These are phyloP conservation scores for Anniella stebbinsi DNA, from an alignment of 2,797 vertebrate species.

Conservation along the genomic window DNA sequence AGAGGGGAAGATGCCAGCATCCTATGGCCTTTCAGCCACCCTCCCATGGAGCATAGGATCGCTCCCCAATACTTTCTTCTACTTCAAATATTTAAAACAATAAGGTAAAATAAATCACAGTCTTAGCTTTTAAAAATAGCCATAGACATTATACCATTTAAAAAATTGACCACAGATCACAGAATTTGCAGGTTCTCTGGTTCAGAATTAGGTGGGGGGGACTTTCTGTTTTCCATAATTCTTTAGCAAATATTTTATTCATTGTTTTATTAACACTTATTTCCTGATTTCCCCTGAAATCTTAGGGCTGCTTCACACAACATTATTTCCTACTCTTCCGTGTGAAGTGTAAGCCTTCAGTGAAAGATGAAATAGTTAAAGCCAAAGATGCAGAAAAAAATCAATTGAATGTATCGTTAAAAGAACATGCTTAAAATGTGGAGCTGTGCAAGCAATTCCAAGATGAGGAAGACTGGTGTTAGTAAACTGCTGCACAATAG, in stretches of 20 bases:
- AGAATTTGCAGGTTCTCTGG: neutral
- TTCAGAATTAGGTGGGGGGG: neutral
- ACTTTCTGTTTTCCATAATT: neutral
- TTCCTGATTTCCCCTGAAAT: neutral
- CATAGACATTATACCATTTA: neutral
- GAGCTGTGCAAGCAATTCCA: neutral
- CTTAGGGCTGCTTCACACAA: neutral
- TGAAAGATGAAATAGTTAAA: neutral
- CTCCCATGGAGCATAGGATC: neutral
- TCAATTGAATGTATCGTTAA: neutral
- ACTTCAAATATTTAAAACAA: neutral
- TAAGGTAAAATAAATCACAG: neutral
- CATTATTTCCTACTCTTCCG: neutral
- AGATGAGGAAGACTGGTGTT: neutral
- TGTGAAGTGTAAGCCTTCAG: neutral
- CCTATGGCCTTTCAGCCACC: neutral
- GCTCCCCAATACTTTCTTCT: neutral
- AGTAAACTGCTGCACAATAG: neutral
- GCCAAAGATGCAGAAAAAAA: neutral
- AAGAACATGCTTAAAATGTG: neutral
- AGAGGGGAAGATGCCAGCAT: neutral
- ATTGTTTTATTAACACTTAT: neutral
- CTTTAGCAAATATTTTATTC: neutral
- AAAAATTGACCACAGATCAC: neutral
- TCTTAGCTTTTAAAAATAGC: neutral